A percentile compares a stretch with the other conserved stretches of the same genome.
Conservation (phyloP, 2,888 invertebrate species). For the Hermaeophaga mercurialis region DNA sequence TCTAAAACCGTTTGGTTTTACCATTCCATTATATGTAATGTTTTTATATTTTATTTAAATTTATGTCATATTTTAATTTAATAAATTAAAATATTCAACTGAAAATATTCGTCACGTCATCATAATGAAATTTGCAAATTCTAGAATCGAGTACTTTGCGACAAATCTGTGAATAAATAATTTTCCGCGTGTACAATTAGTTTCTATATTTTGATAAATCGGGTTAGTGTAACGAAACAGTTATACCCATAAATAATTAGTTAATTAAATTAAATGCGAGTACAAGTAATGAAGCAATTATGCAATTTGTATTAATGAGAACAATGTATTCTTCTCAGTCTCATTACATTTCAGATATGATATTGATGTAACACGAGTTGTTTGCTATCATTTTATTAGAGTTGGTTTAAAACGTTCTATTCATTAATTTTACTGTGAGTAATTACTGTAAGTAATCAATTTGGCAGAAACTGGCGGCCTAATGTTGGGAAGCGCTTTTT, state of each 20-base stretch:
- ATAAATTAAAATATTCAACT: too few relatives aligned
- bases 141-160: too few relatives aligned
- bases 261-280: conserved; percentile 24
- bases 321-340: conserved; percentile 31
- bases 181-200: too few relatives aligned
- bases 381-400: conserved; percentile 31
- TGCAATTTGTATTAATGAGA: conserved; percentile 33
- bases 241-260: conserved; percentile 20
- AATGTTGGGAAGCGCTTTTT: conserved; percentile 6
- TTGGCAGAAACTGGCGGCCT: conserved; percentile 20
- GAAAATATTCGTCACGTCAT: too few relatives aligned
- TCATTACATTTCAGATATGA: conserved; percentile 30
- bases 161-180: too few relatives aligned
- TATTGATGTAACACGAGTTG: conserved; percentile 30
- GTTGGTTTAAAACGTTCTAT: conserved; percentile 28
- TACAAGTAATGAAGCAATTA: conserved; percentile 26
- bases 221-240: conserved; percentile 23
- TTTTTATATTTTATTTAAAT: too few relatives aligned
- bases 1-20: too few relatives aligned
- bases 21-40: too few relatives aligned
- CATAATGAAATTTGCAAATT: too few relatives aligned
- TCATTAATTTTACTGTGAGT: conserved; percentile 26
- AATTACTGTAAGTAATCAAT: conserved; percentile 24
- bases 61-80: too few relatives aligned
- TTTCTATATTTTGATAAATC: too few relatives aligned